Base-by-base conservation (phyloP, 2,888 invertebrate species). In the Trypoxylon attenuatum region DNA sequence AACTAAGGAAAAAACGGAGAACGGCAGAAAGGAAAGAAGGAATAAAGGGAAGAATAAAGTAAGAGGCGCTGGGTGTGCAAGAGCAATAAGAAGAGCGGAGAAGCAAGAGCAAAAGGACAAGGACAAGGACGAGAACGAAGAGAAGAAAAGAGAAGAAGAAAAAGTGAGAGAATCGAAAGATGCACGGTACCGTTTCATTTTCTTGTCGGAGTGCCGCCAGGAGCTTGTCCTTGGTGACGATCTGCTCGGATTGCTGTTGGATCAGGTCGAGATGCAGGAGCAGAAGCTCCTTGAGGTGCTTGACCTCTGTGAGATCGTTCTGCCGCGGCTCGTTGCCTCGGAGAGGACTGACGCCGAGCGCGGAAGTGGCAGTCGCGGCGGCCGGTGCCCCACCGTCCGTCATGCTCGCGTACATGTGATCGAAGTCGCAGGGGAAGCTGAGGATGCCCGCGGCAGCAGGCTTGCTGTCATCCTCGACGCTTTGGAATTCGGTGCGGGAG, bases 191-290 rank as follows among this genome's bases (percentile, higher is more conserved):
- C 87, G 92, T 90, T 85, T 94, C 93, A 89, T 94, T 94, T 88
- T 96, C 96, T 79, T 92, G 91, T 82, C 91, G 91, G 27, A 95
- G 88, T 54, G 91, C 89, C 60, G 91, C 91, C 70, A 94, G 90
- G 52, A 92, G 89, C 84, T 93, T 94, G 78, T 96, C 96, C 87
- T 94, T 94, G 76, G 92, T 92, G 73, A 91, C 90, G 70, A 96
- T 90, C 79, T 93, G 91, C 82, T 96, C 95, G 81, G 94, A 94
- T 87, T 96, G 96, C 87, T 96, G 95, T 86, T 96, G 96, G 84
- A 96, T 95, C 67, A 96, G 89, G 87, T 96, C 96, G 80, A 96
- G 89, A 86, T 97, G 96, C 73, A 94, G 90, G 61, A 95, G 88
- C 70, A 96, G 88, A 83, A 96, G 91, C 72, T 94, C 93, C 87